These are phyloP conservation scores for Rhinoderma darwinii DNA, from an alignment of 2,113 vertebrate genomes.

Conservation along the genomic window DNA sequence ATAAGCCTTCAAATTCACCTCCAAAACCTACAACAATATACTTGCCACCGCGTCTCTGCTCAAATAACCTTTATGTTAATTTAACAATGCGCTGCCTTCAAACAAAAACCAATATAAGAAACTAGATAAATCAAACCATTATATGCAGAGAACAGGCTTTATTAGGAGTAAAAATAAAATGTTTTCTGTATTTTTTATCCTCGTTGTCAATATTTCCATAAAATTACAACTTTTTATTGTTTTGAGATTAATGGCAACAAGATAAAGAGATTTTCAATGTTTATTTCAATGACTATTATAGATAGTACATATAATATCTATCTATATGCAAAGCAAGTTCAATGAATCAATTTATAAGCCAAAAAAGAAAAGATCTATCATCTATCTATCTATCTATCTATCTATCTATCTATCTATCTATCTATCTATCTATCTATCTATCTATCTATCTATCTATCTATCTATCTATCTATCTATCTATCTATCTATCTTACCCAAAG, in stretches of 20 bases:
- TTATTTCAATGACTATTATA: not conserved
- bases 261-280: not conserved
- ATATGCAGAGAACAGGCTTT: not conserved
- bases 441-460: no score
- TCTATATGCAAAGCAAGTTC: not conserved
- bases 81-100: not conserved
- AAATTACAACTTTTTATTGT: not conserved
- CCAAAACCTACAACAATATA: slow-evolving; percentile 26
- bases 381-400: no score
- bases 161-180: not conserved
- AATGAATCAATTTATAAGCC: no score
- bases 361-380: no score
- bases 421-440: no score
- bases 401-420: no score
- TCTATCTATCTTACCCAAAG: no score
- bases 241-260: not conserved
- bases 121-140: not conserved
- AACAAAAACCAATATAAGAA: not conserved
- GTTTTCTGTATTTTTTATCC: not conserved
- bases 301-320: not conserved
- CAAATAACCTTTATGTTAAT: not conserved
- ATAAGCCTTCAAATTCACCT: slow-evolving; percentile 33
- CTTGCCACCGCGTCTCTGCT: not conserved
- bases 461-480: no score
- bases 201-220: not conserved